A percentile compares a stretch with the other conserved stretches of the same genome.
Conservation (phyloP, 2,797 vertebrate species). For the Eupleurogrammus muticus region DNA sequence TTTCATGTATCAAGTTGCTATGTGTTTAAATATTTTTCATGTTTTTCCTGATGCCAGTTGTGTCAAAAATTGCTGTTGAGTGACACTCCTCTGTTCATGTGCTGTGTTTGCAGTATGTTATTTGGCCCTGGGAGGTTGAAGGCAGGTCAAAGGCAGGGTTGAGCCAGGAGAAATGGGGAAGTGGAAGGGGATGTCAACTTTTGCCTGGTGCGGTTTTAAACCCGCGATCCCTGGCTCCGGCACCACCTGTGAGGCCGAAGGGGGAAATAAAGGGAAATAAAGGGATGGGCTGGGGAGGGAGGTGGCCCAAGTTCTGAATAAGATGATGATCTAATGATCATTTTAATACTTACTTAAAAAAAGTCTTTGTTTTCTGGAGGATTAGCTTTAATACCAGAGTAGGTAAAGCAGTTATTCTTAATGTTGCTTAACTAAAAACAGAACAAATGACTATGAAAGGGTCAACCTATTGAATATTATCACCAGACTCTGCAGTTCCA, state of each 20-base stretch:
- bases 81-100: slow-evolving; percentile 16
- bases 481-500: too few species aligned
- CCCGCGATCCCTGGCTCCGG: slow-evolving; percentile 4
- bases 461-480: too few species aligned
- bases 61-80: background rate
- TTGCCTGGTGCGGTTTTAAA: slow-evolving; percentile 19
- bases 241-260: slow-evolving; percentile 4
- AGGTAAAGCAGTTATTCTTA: too few species aligned
- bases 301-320: background rate
- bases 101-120: slow-evolving; percentile 20
- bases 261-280: background rate
- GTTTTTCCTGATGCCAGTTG: background rate
- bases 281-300: slow-evolving; percentile 9
- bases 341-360: background rate
- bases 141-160: slow-evolving; percentile 44
- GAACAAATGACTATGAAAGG: too few species aligned
- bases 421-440: too few species aligned
- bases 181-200: slow-evolving; percentile 55
- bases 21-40: background rate
- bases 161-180: slow-evolving; percentile 44
- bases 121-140: slow-evolving; percentile 24
- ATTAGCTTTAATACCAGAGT: background rate
- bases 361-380: background rate
- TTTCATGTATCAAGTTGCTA: too few species aligned
- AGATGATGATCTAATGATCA: background rate